phyloP scores from a whole-genome alignment of 30 jellyfish, hydroid and myxozoan genomes.

The Hydractinia symbiolongicarpus region DNA sequence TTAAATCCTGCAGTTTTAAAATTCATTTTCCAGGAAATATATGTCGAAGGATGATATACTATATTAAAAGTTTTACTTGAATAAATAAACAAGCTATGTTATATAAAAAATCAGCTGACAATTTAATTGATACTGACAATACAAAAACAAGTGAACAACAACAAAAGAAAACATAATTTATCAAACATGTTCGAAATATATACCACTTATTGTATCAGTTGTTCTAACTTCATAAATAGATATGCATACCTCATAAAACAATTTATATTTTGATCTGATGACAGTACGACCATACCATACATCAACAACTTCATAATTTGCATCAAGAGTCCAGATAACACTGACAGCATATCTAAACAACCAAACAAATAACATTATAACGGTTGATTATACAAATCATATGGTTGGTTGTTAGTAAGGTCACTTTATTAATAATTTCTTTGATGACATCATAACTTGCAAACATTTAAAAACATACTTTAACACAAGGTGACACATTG shows the following conservation, averaged over 20 bases:
- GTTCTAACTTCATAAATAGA: background rate
- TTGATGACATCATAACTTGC: background rate
- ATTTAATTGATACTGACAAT: too few relatives aligned
- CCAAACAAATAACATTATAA: background rate
- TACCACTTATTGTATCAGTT: too few relatives aligned
- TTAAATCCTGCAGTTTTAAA: too few relatives aligned
- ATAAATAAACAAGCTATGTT: too few relatives aligned
- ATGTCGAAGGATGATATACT: too few relatives aligned
- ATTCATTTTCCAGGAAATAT: too few relatives aligned
- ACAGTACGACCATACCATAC: conserved; percentile 46
- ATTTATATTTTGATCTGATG: conserved; percentile 32
- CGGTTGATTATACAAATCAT: background rate
- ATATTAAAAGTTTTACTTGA: too few relatives aligned
- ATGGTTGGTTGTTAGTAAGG: background rate
- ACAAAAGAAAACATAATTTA: too few relatives aligned
- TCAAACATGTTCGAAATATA: too few relatives aligned
- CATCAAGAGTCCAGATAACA: conserved; percentile 28
- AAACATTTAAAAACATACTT: background rate
- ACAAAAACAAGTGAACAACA: too few relatives aligned
- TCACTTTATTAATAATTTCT: background rate
- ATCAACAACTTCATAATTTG: conserved; percentile 19
- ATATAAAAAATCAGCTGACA: too few relatives aligned
- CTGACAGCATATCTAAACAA: conserved; percentile 42
- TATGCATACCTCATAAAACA: conserved; percentile 27
- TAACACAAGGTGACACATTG: too few relatives aligned